Percentiles rank a stretch among this genome's conserved stretches.
Evolutionary conservation across 2,888 invertebrate species (phyloP).

Genomic region (Tenthredo amoena): DNA sequence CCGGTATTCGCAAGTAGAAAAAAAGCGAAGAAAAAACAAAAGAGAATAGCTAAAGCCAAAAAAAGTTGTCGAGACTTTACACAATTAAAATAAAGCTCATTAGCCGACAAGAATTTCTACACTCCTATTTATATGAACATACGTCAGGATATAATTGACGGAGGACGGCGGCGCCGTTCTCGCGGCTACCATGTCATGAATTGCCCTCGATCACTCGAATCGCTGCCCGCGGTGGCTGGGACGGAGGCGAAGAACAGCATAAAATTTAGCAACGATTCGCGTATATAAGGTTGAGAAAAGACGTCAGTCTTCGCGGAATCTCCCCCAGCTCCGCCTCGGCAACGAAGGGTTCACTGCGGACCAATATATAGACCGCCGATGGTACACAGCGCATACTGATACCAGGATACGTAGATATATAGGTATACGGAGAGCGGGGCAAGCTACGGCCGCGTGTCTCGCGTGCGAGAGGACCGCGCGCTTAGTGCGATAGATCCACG

Average conservation of each 20-base stretch:
- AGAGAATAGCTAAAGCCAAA: not conserved
- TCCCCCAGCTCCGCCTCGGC: not conserved
- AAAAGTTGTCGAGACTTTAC: slow-evolving; percentile 14
- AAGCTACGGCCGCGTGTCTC: slow-evolving; percentile 25
- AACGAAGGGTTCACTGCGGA: not conserved
- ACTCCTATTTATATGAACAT: not conserved
- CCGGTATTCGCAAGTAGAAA: not conserved
- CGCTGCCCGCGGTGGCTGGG: not conserved
- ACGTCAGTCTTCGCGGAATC: not conserved
- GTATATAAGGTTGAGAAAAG: not conserved
- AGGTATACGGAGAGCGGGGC: not conserved
- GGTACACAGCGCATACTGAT: slow-evolving; percentile 50
- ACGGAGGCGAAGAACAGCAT: not conserved
- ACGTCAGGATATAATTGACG: not conserved
- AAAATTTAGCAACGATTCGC: not conserved
- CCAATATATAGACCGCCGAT: not conserved
- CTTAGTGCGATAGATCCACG: slow-evolving; percentile 28
- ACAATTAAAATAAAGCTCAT: not conserved
- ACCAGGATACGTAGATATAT: not conserved
- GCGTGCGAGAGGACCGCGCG: slow-evolving; percentile 37
- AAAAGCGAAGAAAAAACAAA: not conserved
- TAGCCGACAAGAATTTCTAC: not conserved
- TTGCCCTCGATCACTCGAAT: not conserved
- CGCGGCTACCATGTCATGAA: not conserved
- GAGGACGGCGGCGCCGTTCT: not conserved